Base-by-base conservation (phyloP, 2,797 vertebrate species). In the Spinibarbus caldwelli region DNA sequence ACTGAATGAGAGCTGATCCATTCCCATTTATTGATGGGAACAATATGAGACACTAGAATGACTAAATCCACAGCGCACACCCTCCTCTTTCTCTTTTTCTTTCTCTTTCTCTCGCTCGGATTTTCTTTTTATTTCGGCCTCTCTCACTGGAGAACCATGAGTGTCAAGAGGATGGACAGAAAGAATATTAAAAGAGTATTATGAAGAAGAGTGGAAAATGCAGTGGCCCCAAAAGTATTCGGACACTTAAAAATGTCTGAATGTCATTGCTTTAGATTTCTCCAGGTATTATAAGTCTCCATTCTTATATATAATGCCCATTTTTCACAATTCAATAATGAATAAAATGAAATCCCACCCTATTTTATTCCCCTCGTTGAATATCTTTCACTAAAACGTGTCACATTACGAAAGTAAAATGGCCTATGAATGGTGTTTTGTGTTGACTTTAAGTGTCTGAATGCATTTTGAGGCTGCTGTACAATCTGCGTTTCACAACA, bases 1-100 rank as follows among this genome's bases (percentile, higher is more conserved):
- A 72, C 64, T 86, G 82, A 86, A 87, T 75, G 47, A 87, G 72
- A 73, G 67, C 77, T 21, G 49, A 87, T 86, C 88, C 72, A 86
- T 81, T 76, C 71, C 26, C 67, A 59, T 86, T 79, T 76, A 86
- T 36, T 15, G 82, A 76, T 49, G 36, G 45, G 38, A 83, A 83
- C 45, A 77, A 67, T 67, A 83, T 83, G 59, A 54, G 72, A 66
- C 57, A 83, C 57, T 47, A 66, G 57, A 76, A 49, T 49, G 71
- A 75, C 72, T 77, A 67, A 83, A 83, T 62, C 45, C 82, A 83
- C 31, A 66, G 6, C 1, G 38, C 54, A 59, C 57, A 64, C n/a
- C 57, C 57, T 62, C 36, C 17, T 15, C 29, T 67, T 26, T 66
- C 26, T 78, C 34, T 29, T 2, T 31, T 4, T 77, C 34, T 29